Evolutionary conservation across 2,797 vertebrate species (phyloP).

Genomic region (Salarias fasciatus): DNA sequence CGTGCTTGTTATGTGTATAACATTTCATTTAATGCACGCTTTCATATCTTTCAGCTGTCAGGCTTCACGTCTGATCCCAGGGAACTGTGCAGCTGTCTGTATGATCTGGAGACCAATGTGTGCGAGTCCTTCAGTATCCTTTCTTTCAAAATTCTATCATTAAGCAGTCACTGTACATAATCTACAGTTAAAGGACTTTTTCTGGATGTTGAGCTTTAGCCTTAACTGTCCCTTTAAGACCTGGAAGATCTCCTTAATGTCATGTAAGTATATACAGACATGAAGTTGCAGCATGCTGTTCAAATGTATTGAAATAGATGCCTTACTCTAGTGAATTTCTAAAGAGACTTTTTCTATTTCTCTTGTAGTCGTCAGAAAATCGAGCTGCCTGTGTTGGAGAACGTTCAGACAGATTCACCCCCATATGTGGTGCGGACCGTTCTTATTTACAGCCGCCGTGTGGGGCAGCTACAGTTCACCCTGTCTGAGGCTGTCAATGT

Average conservation of each 20-base stretch:
- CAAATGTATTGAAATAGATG: no score
- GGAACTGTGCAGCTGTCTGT: conserved; percentile 95
- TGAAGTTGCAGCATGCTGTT: background rate
- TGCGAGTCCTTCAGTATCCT: conserved; percentile 97
- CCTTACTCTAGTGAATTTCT: no score
- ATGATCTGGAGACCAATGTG: conserved; percentile 92
- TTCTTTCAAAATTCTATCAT: conserved; percentile 16
- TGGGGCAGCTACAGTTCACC: conserved; percentile 88
- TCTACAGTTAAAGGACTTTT: no score
- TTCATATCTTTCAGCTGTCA: conserved; percentile 83
- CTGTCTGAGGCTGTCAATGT: conserved; percentile 90
- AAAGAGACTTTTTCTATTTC: background rate
- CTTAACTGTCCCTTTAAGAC: conserved; percentile 84
- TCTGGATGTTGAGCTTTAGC: conserved; percentile 21
- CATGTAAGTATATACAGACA: conserved; percentile 84
- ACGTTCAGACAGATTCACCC: conserved; percentile 92
- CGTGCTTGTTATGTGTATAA: background rate
- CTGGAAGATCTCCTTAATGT: conserved; percentile 94
- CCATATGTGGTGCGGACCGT: conserved; percentile 92
- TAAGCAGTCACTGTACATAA: background rate
- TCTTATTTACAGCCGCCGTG: conserved; percentile 89
- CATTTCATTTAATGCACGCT: no score
- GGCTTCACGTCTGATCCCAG: conserved; percentile 96
- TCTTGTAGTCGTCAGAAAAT: conserved; percentile 90
- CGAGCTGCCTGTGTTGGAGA: conserved; percentile 90